Base-by-base conservation (phyloP, 2,888 invertebrate genomes). In the Drosophila mimetica region DNA sequence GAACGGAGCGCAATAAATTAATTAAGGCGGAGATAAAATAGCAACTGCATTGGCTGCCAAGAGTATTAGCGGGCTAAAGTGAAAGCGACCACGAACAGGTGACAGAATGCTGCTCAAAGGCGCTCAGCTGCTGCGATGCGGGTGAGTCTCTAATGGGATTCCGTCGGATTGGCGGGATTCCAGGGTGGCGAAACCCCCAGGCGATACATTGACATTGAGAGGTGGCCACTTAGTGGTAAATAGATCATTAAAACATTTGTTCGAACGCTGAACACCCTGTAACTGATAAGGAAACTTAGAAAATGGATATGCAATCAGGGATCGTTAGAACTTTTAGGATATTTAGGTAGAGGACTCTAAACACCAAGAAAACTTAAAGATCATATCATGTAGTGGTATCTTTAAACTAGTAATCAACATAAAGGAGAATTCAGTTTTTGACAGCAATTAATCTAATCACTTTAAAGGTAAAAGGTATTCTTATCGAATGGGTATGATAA, bases 81-180 rank as follows among this genome's bases (percentile, higher is more conserved):
- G 74, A 84, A 83, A 86, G 76, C 39, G 41, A 34, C 36, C 58
- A 51, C 41, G 42, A 41, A 53, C 34, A 18, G 58, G 50, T 48
- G 69, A 72, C 48, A 71, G 63, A 73, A 88, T 88, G 88, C 64
- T 89, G 51, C 64, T 89, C 52, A 86, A 78, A 76, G 86, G 82
- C 70, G 69, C 85, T 6, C 88, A 83, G 63, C 53, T 89, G 65
- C 55, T 89, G 47, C 79, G 77, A 51, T 55, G 67, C 76, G 74
- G 88, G 88, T 88, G 69, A 76, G 88, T 75, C 47, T 75, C 47
- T 42, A 37, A 20, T 28, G 58, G 39, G 46, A 46, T 52, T 52
- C 14, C 18, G 47, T 7, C 41, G 59, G 42, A 48, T 34, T 69
- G 53, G 47, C 22, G 59, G 52, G 13, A 42, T 28, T 69, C 36